phyloP scores from a whole-genome alignment of 2,113 vertebrate genomes.

The Vireo altiloquus region DNA sequence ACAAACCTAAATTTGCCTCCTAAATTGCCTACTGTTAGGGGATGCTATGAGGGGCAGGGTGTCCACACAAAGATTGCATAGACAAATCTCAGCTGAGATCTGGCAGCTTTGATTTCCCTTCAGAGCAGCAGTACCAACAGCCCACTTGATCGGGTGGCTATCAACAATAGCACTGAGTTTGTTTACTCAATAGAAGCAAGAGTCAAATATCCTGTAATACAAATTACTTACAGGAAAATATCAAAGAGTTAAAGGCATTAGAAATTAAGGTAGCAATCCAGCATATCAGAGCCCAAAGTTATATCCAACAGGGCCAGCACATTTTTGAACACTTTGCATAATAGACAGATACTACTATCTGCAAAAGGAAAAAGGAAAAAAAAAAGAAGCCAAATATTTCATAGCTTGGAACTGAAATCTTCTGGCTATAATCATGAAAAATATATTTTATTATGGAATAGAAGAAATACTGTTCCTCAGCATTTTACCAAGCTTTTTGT shows the following conservation, averaged over 20 bases:
- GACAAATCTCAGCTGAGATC: neutral
- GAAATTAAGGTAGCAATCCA: neutral
- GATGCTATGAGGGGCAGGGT: neutral
- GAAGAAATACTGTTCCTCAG: neutral
- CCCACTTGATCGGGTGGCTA: neutral
- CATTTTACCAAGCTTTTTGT: neutral
- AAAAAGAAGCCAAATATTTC: neutral
- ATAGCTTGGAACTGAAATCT: neutral
- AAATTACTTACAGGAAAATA: neutral
- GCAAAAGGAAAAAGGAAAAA: neutral
- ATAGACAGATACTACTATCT: neutral
- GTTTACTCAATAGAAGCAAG: neutral
- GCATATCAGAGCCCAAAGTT: neutral
- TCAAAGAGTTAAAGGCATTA: neutral
- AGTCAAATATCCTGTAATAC: neutral
- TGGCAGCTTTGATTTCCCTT: neutral
- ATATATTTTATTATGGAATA: neutral
- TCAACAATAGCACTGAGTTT: neutral
- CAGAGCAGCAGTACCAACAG: neutral
- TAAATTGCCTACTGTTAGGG: neutral
- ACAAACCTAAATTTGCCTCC: neutral
- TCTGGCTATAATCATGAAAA: neutral
- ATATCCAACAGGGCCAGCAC: neutral
- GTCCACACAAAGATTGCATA: neutral
- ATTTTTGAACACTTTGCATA: neutral